Evolutionary conservation across 2,888 invertebrate genomes (phyloP).

Genomic region (Tiphia femorata): DNA sequence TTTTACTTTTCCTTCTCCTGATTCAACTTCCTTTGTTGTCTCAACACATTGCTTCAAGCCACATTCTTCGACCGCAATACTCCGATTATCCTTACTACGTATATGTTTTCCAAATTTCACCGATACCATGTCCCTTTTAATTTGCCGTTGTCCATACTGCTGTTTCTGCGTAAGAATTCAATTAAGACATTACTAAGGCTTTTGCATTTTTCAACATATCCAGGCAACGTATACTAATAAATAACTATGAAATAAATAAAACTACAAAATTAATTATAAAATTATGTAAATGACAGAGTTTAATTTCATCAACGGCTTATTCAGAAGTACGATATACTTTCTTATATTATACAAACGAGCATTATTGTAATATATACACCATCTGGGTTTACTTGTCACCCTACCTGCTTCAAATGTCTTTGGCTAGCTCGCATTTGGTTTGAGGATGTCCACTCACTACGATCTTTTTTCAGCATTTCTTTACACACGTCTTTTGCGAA

Average conservation of each 20-base stretch:
- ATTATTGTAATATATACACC: neutral
- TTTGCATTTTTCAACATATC: no score
- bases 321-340: no score
- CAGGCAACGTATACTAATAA: no score
- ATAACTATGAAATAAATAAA: no score
- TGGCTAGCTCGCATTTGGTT: no score
- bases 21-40: neutral
- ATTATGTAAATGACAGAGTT: no score
- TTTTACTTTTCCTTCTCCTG: conserved; percentile 16
- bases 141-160: no score
- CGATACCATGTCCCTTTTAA: neutral
- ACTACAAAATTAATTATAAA: no score
- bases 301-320: no score
- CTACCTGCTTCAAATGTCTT: no score
- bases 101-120: neutral
- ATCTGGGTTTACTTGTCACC: neutral
- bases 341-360: no score
- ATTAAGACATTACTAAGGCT: no score
- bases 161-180: neutral
- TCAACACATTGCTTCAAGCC: neutral
- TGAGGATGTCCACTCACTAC: neutral
- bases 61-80: neutral
- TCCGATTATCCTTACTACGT: neutral
- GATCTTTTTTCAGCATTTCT: neutral
- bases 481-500: neutral